A percentile compares a stretch with the other conserved stretches of the same genome.
Conservation (phyloP, 2,888 invertebrate species). For the Argyra leucocephala region DNA sequence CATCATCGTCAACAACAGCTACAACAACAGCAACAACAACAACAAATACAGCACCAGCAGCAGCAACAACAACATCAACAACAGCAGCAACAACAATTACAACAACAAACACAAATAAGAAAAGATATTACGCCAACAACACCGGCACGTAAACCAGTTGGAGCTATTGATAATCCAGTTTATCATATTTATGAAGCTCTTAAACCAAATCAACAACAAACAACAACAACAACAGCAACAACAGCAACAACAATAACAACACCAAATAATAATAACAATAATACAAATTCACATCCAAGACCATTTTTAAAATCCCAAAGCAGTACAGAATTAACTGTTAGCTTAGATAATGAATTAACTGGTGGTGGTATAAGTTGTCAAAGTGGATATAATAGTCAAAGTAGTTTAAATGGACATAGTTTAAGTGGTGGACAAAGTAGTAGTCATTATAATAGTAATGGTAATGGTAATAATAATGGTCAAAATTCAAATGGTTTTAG, state of each 20-base stretch:
- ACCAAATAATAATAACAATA: background rate
- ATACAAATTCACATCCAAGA: background rate
- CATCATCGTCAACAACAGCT: background rate
- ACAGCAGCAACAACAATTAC: constrained; percentile 12
- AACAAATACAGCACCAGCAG: constrained; percentile 19
- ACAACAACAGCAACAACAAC: constrained; percentile 19
- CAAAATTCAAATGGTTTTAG: background rate
- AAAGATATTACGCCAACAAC: constrained; percentile 9
- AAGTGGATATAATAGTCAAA: constrained; percentile 32
- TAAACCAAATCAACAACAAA: constrained; percentile 36
- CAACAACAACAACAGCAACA: too few species aligned
- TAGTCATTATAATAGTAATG: background rate
- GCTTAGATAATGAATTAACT: constrained; percentile 25
- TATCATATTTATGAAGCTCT: constrained; percentile 72
- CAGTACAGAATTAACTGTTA: constrained; percentile 48
- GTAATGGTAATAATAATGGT: background rate
- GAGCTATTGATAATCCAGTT: constrained; percentile 60
- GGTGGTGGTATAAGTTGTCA: constrained; percentile 43
- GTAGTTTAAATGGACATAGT: constrained; percentile 10
- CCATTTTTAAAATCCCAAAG: constrained; percentile 50
- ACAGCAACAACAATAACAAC: constrained; percentile 34
- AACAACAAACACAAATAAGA: constrained; percentile 19
- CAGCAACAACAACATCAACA: background rate
- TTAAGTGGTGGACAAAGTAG: background rate
- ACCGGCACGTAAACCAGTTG: constrained; percentile 26